Evolutionary conservation across 2,888 invertebrate species (phyloP).

Genomic region (Drosophila greeni): DNA sequence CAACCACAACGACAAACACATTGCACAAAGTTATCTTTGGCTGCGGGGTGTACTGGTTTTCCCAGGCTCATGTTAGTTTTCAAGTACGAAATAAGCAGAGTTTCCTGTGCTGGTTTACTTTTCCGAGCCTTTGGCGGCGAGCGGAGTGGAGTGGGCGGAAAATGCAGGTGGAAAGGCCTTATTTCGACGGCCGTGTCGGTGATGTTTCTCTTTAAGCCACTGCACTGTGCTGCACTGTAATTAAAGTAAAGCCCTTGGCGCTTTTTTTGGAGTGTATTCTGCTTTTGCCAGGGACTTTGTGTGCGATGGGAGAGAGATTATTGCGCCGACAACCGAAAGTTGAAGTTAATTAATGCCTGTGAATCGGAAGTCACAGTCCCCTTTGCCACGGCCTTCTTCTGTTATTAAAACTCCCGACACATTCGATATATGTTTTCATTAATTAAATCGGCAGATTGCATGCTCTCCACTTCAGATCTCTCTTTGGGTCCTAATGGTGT

Average conservation of each 20-base stretch:
- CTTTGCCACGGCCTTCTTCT: slow-evolving; percentile 4
- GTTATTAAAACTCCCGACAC: slow-evolving; percentile 12
- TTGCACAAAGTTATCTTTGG: slow-evolving; percentile 36
- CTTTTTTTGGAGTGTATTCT: slow-evolving; percentile 38
- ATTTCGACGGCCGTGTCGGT: slow-evolving; percentile 32
- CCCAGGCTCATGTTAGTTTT: slow-evolving; percentile 44
- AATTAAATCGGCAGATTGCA: slow-evolving; percentile 27
- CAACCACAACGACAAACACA: slow-evolving; percentile 28
- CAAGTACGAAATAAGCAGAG: slow-evolving; percentile 33
- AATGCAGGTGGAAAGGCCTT: slow-evolving; percentile 23
- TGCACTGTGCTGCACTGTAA: slow-evolving; percentile 43
- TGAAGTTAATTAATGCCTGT: slow-evolving; percentile 24
- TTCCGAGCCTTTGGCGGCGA: slow-evolving; percentile 16
- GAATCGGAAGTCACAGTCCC: slow-evolving; percentile 24
- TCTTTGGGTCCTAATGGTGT: slow-evolving; percentile 12
- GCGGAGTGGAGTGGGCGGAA: slow-evolving; percentile 5
- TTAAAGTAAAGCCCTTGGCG: slow-evolving; percentile 50
- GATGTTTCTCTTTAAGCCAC: slow-evolving; percentile 40
- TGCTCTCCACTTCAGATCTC: slow-evolving; percentile 22
- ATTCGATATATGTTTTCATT: slow-evolving; percentile 22
- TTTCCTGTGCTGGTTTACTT: slow-evolving; percentile 18
- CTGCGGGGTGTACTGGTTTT: slow-evolving; percentile 44
- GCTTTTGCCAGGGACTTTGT: slow-evolving; percentile 13
- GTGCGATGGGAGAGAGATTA: slow-evolving; percentile 1
- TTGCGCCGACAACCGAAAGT: slow-evolving; percentile 12